Evolutionary conservation across 2,113 vertebrate genomes (phyloP).

Genomic region (Jaculus jaculus): DNA sequence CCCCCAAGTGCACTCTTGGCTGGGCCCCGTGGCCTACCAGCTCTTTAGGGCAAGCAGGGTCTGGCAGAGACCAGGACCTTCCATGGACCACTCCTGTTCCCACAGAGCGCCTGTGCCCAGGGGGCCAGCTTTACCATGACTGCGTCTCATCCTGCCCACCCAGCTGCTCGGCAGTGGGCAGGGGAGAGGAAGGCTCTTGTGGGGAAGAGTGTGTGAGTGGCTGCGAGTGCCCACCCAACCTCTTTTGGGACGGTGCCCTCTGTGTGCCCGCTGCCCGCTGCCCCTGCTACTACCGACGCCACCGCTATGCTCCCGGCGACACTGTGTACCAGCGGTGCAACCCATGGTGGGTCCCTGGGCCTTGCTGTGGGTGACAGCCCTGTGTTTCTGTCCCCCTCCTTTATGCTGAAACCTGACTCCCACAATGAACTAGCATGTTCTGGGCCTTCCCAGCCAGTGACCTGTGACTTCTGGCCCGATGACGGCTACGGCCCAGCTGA

Average conservation of each 20-base stretch:
- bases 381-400: not conserved
- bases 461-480: not conserved
- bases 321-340: constrained; percentile 90
- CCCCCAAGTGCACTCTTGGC: rapidly evolving
- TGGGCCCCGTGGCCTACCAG: not conserved
- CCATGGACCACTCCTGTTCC: not conserved
- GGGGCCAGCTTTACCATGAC: constrained; percentile 89
- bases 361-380: constrained; percentile 80
- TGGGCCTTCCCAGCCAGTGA: not conserved
- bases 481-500: not conserved
- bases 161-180: constrained; percentile 84
- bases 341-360: constrained; percentile 85
- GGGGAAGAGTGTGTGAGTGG: constrained; percentile 90
- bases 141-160: constrained; percentile 91
- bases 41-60: not conserved
- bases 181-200: constrained; percentile 78
- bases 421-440: not conserved
- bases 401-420: not conserved
- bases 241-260: constrained; percentile 83
- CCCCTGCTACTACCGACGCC: constrained; percentile 90
- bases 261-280: constrained; percentile 87
- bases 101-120: constrained; percentile 86
- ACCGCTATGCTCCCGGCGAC: constrained; percentile 85
- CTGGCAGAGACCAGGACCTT: not conserved
- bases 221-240: constrained; percentile 88